Evolutionary conservation across 2,113 vertebrate genomes (phyloP).

Genomic region (Suricata suricatta): DNA sequence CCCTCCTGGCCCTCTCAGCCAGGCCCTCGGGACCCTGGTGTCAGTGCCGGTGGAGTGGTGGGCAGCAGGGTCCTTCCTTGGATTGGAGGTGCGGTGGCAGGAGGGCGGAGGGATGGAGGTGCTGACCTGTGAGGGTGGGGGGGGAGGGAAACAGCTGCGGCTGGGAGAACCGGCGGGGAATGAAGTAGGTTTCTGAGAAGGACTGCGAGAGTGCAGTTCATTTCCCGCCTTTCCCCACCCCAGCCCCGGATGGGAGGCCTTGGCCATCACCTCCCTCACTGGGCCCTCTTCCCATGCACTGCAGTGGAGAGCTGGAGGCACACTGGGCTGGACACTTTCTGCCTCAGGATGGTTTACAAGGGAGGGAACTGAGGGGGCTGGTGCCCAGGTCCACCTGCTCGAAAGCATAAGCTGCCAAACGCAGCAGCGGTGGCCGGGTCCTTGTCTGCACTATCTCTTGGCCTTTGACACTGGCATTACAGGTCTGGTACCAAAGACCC

Average conservation of each 20-base stretch:
- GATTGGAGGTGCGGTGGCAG: background rate
- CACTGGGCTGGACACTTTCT: background rate
- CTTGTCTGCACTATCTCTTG: background rate
- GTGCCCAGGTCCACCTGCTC: background rate
- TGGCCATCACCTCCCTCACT: background rate
- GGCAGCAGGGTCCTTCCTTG: background rate
- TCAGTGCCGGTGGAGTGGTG: rapidly evolving
- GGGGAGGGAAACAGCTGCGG: too few species aligned
- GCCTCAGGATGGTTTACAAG: background rate
- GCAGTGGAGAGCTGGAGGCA: background rate
- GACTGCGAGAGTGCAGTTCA: background rate
- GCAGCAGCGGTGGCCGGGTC: background rate
- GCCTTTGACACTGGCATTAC: background rate
- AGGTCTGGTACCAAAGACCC: background rate
- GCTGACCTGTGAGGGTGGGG: background rate
- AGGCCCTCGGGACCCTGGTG: rapidly evolving
- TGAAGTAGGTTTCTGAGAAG: background rate
- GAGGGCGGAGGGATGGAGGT: background rate
- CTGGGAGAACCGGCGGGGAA: background rate
- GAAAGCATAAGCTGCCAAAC: background rate
- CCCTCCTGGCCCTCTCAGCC: too few species aligned
- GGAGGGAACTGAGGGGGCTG: background rate
- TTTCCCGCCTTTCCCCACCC: background rate
- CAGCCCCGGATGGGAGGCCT: background rate
- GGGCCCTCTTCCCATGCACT: background rate